Evolutionary conservation across 1,140 invertebrate genomes (phyloP).

Genomic region (Holotrichia oblita): DNA sequence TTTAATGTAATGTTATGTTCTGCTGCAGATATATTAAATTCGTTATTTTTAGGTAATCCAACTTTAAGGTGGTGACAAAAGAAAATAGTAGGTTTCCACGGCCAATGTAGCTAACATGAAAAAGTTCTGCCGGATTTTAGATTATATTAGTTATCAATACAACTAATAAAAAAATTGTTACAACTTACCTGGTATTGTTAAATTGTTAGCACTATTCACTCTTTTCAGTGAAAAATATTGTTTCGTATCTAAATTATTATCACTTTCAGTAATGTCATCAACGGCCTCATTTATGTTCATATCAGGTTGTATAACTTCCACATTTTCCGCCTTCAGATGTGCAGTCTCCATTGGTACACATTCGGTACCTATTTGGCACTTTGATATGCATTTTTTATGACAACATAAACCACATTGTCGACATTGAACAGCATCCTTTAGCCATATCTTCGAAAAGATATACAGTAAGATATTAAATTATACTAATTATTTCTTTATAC

Average conservation of each 20-base stretch:
- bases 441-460: constrained; percentile 80
- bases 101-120: too few relatives aligned
- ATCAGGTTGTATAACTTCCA: constrained; percentile 47
- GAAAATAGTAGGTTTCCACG: too few relatives aligned
- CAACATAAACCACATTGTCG: constrained; percentile 87
- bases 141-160: too few relatives aligned
- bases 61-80: too few relatives aligned
- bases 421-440: constrained; percentile 93
- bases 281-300: constrained; percentile 59
- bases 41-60: too few relatives aligned
- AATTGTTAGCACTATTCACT: constrained; percentile 64
- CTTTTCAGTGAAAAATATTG: constrained; percentile 58
- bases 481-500: constrained; percentile 61
- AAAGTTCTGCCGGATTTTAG: too few relatives aligned
- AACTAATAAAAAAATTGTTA: too few relatives aligned
- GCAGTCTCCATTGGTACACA: constrained; percentile 61
- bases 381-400: constrained; percentile 93
- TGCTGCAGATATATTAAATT: too few relatives aligned
- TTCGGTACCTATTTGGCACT: constrained; percentile 82
- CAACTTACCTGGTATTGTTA: constrained; percentile 63
- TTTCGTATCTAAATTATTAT: background rate
- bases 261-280: constrained; percentile 45
- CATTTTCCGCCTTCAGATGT: constrained; percentile 47
- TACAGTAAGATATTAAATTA: constrained; percentile 26
- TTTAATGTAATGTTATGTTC: too few relatives aligned